Evolutionary conservation across 35 echinoderm and acorn worm species (phyloP).

Genomic region (Nesometra sesokonis): DNA sequence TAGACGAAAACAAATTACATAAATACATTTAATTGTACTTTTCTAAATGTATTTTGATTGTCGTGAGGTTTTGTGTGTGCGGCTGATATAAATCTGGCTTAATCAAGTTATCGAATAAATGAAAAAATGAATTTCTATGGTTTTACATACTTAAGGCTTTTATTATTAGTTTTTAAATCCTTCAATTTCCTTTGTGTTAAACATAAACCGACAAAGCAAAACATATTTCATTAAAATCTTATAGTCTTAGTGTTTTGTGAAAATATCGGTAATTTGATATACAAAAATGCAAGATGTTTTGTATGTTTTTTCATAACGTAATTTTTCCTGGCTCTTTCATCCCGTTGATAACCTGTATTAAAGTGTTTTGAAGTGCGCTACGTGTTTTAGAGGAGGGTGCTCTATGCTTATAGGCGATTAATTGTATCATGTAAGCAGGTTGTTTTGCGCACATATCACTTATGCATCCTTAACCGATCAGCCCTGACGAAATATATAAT

Average conservation of each 20-base stretch:
- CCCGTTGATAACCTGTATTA: too few relatives aligned
- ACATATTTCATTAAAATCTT: not conserved
- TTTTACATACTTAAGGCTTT: not conserved
- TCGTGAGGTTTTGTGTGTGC: too few relatives aligned
- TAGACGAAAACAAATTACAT: too few relatives aligned
- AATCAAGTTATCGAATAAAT: not conserved
- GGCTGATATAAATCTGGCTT: not conserved
- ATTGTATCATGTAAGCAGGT: too few relatives aligned
- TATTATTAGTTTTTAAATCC: not conserved
- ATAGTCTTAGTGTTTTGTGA: not conserved
- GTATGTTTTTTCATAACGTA: too few relatives aligned
- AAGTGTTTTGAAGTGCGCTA: too few relatives aligned
- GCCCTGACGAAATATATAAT: not conserved
- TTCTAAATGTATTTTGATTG: too few relatives aligned
- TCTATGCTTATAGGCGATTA: too few relatives aligned
- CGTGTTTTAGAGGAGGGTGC: too few relatives aligned
- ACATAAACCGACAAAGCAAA: not conserved
- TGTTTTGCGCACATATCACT: not conserved
- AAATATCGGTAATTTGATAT: not conserved
- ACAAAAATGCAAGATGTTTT: too few relatives aligned
- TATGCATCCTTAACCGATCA: not conserved
- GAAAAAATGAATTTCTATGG: not conserved
- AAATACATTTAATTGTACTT: too few relatives aligned
- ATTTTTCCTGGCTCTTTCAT: too few relatives aligned
- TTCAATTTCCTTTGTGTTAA: not conserved